A percentile compares a stretch with the other conserved stretches of the same genome.
Evolutionary conservation across 1,140 invertebrate genomes (phyloP).

Genomic region (Arctopsyche grandis): DNA sequence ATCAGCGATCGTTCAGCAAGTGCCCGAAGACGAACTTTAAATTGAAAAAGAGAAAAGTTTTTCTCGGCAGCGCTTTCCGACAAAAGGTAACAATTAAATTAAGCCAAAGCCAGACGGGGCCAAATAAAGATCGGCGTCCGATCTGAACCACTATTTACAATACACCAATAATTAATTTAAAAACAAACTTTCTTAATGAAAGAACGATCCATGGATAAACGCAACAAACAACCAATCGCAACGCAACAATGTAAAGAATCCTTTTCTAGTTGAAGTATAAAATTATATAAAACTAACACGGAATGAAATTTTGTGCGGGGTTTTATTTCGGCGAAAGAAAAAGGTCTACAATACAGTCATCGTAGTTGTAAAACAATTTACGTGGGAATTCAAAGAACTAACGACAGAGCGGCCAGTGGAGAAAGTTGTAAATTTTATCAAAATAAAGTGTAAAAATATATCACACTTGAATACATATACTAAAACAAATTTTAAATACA

Average conservation of each 20-base stretch:
- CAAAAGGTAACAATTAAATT: slow-evolving; percentile 48
- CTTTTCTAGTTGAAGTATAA: too few relatives aligned
- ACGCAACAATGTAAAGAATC: too few relatives aligned
- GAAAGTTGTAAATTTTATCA: slow-evolving; percentile 38
- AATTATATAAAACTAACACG: too few relatives aligned
- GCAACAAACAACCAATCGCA: too few relatives aligned
- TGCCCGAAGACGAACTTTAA: slow-evolving; percentile 1
- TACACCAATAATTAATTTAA: too few relatives aligned
- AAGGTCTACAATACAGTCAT: background rate
- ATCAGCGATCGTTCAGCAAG: too few relatives aligned
- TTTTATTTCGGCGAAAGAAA: slow-evolving; percentile 10
- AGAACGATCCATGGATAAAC: too few relatives aligned
- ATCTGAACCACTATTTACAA: background rate
- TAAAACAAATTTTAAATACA: too few relatives aligned
- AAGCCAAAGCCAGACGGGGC: slow-evolving; percentile 34
- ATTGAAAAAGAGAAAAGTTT: slow-evolving; percentile 49
- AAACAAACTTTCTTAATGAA: too few relatives aligned
- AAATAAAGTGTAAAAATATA: slow-evolving; percentile 27
- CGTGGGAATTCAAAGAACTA: background rate
- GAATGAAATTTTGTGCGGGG: too few relatives aligned
- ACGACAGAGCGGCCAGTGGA: background rate
- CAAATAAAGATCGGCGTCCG: background rate
- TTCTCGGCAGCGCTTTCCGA: slow-evolving; percentile 6
- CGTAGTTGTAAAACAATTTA: background rate
- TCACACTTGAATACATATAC: background rate